Evolutionary conservation across 1,140 invertebrate genomes (phyloP), one percentile per base, ranked within the genome.

Genomic region (Neocloeon triangulifer): DNA sequence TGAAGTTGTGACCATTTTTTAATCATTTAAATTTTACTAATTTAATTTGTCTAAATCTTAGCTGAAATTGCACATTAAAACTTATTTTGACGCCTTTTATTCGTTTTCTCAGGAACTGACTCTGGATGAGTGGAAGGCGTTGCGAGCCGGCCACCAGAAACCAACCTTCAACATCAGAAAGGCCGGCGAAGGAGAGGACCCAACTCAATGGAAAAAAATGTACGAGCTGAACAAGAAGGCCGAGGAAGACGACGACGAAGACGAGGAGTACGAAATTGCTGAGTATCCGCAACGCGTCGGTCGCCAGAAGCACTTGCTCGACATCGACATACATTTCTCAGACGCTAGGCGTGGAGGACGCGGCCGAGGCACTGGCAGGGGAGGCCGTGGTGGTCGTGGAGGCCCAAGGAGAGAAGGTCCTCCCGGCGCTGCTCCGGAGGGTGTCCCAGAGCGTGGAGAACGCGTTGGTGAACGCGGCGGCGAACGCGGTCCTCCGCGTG

Each of bases 201-300:
- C 73, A 25, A 69, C 72, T 27, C 79, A 85, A 51, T 89, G 82
- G 82, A 88, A 89, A 52, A 89, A 89, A 44, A 79, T 86, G 64
- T 78, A 80, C 41, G 65, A 70, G 42, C 55, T 84, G 26, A 70
- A 77, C 45, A 80, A 77, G 51, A 81, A 81, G 51, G 73, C 75
- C 47, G 67, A 73, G 34, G 66, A 61, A 4, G 58, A 53, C 2
- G 70, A 71, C 14, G 72, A 70, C 25, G 66, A 67, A 2, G 66
- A 70, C 4, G 66, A 70, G 0, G 64, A 80, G 46, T 79, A 76
- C 42, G 75, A 80, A 49, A 66, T 64, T 30, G 64, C 68, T 25
- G 78, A 84, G 45, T 82, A 78, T 53, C 77, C 75, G 39, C 79
- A 84, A 56, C 73, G 78, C 38, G 78, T 80, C 41, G 80, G 81